Evolutionary conservation across 2,113 vertebrate species (phyloP), one percentile per base, ranked within the genome.

Genomic region (Dipodomys spectabilis): DNA sequence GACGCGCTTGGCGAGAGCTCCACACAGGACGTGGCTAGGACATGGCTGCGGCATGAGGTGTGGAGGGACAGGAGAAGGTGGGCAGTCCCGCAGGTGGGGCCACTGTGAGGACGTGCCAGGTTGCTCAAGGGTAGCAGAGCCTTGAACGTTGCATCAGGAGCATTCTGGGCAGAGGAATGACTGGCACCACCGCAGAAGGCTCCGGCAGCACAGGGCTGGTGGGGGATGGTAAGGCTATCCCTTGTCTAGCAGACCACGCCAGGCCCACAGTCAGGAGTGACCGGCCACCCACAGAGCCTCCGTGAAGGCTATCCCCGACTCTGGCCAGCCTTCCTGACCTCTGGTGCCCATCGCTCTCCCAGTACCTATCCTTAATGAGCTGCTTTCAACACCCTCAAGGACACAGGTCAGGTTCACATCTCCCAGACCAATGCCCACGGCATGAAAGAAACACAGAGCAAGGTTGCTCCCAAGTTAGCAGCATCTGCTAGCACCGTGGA

Each of bases 241-340:
- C 45, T 64, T 6, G 3, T 0, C 8, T 18, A 53, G 15, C 30
- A 78, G 57, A 44, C n/a, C 13, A 16, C 0, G 39, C 1, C 1
- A 67, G 53, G 81, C 39, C 72, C 0, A 6, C 16, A 2, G 15
- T 7, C 10, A 25, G 30, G 30, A 6, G 1, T 9, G 13, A 15
- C 10, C 23, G 57, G 9, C 0, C 0, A 35, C 53, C 18, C 35
- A 30, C 45, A 27, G 20, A 71, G 20, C n/a, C 20, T 11, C 0
- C 2, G 15, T 12, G 28, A 80, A 53, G 79, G 80, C 73, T 28
- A 19, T 13, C 6, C 6, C n/a, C 74, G 2, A 7, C 69, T 22
- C 32, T 45, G 12, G 49, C 69, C 32, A 11, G 45, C 22, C 73
- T 69, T 60, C 9, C 6, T 1, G 79, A 35, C 62, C 30, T 22